These are phyloP conservation scores for Drosophila nasuta DNA, from an alignment of 1,140 invertebrate species.

Conservation along the genomic window DNA sequence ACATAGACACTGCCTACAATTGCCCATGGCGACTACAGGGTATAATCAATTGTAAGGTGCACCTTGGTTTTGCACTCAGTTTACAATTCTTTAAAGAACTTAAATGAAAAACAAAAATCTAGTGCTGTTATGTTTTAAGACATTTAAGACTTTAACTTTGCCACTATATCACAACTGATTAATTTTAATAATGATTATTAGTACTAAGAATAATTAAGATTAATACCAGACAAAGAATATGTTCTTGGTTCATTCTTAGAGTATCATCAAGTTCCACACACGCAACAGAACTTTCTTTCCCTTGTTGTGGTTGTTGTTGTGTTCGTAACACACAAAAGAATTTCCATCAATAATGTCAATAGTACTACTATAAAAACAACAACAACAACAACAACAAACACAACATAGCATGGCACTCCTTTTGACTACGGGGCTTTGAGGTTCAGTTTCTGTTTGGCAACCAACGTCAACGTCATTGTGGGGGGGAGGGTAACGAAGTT, in stretches of 20 bases:
- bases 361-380: conserved; percentile 58
- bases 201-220: too few relatives aligned
- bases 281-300: conserved; percentile 31
- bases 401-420: conserved; percentile 58
- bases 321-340: conserved; percentile 73
- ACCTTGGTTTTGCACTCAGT: neutral
- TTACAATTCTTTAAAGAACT: neutral
- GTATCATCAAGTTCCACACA: conserved; percentile 13
- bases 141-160: too few relatives aligned
- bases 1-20: neutral
- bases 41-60: neutral
- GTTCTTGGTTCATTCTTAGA: conserved; percentile 2
- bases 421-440: conserved; percentile 29
- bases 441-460: conserved; percentile 31
- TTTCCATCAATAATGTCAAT: conserved; percentile 82
- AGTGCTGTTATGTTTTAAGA: too few relatives aligned
- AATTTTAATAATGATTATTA: too few relatives aligned
- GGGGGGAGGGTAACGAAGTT: conserved; percentile 5
- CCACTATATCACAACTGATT: too few relatives aligned
- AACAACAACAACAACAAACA: conserved; percentile 42
- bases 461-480: conserved; percentile 21
- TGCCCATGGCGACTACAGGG: neutral
- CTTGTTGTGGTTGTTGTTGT: conserved; percentile 40
- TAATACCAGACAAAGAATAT: too few relatives aligned
- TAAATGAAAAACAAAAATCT: too few relatives aligned